These are phyloP conservation scores for Anastrepha obliqua DNA, from an alignment of 1,140 invertebrate genomes.

Conservation along the genomic window DNA sequence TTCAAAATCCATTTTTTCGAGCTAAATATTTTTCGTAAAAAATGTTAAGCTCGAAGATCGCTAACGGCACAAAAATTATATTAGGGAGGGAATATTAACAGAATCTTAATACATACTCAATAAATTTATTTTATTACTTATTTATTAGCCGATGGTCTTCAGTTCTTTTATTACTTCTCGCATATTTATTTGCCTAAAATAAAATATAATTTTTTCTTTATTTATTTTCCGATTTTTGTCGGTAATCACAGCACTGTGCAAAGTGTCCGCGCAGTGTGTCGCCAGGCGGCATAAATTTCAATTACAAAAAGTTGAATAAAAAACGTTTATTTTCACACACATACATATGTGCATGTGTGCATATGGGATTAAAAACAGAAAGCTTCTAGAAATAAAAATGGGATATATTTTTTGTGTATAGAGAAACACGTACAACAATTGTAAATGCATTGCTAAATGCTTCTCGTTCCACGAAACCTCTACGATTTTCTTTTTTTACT, in stretches of 20 bases:
- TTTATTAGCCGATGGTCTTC: no score
- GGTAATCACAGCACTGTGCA: slow-evolving; percentile 16
- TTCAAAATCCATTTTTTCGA: no score
- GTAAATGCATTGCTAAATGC: slow-evolving; percentile 33
- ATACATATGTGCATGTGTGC: background rate
- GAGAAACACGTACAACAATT: background rate
- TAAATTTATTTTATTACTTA: no score
- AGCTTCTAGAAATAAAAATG: background rate
- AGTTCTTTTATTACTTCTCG: no score
- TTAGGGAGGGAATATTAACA: no score
- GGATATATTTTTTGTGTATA: slow-evolving; percentile 16
- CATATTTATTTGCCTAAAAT: no score
- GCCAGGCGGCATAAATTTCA: slow-evolving; percentile 54
- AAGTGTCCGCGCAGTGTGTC: slow-evolving; percentile 28
- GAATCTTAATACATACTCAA: no score
- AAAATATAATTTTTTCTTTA: no score
- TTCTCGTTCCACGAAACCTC: background rate
- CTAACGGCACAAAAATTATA: no score
- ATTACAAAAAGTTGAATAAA: slow-evolving; percentile 49
- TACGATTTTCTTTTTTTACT: slow-evolving; percentile 2
- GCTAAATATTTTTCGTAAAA: no score
- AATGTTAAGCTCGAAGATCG: no score
- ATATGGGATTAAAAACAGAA: background rate
- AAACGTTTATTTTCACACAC: background rate
- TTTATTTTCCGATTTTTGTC: no score